phyloP scores from a whole-genome alignment of 2,113 vertebrate species.

The Zootoca vivipara region DNA sequence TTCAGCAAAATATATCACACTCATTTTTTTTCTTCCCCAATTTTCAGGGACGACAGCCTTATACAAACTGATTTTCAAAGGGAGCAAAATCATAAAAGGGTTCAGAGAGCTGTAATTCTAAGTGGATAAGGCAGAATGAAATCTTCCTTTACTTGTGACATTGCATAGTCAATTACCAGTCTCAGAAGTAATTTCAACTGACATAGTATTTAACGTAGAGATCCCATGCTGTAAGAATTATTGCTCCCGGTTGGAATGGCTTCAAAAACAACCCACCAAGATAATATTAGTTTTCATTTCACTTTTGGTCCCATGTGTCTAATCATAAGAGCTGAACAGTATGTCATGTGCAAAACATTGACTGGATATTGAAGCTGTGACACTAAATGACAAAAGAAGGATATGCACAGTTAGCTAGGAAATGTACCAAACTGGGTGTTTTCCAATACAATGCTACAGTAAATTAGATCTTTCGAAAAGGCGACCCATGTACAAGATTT shows the following conservation, averaged over 20 bases:
- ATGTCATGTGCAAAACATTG: slow-evolving; percentile 29
- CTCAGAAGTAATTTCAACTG: slow-evolving; percentile 40
- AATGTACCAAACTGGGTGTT: background rate
- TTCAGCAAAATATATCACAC: background rate
- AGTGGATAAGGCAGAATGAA: slow-evolving; percentile 20
- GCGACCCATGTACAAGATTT: background rate
- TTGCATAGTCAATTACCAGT: slow-evolving; percentile 42
- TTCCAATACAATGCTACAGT: slow-evolving; percentile 16
- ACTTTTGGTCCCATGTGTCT: slow-evolving; percentile 7
- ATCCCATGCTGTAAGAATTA: slow-evolving; percentile 37
- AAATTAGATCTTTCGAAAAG: slow-evolving; percentile 25
- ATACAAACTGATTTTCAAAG: slow-evolving; percentile 35
- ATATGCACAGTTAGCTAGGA: slow-evolving; percentile 22
- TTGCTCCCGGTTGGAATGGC: slow-evolving; percentile 29
- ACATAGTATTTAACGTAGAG: slow-evolving; percentile 27
- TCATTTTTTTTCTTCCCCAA: slow-evolving; percentile 6
- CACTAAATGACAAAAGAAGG: slow-evolving; percentile 34
- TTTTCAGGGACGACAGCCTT: background rate
- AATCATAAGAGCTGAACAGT: slow-evolving; percentile 21
- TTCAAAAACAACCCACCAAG: slow-evolving; percentile 19
- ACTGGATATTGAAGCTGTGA: slow-evolving; percentile 28
- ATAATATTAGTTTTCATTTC: slow-evolving; percentile 41
- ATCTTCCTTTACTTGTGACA: slow-evolving; percentile 30
- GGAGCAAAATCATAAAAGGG: slow-evolving; percentile 27
- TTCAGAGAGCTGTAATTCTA: slow-evolving; percentile 35